phyloP scores from a whole-genome alignment of 2,113 vertebrate species.

The Vidua chalybeata region DNA sequence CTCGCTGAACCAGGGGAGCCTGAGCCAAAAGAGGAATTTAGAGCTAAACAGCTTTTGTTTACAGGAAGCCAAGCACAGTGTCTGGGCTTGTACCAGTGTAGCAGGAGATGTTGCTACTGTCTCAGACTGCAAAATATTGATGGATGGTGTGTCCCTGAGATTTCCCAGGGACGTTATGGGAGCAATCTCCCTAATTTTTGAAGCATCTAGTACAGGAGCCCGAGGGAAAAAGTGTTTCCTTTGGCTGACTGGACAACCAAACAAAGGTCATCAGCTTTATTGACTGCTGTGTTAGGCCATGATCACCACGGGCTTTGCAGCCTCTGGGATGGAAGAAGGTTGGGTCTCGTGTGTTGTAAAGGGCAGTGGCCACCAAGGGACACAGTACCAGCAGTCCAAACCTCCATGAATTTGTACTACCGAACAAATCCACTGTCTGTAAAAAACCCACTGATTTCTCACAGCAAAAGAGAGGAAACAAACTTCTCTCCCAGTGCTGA shows the following conservation, averaged over 20 bases:
- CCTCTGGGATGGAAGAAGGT: neutral
- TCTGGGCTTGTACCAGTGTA: constrained; percentile 60
- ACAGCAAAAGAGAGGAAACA: neutral
- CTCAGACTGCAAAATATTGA: constrained; percentile 29
- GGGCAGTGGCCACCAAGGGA: neutral
- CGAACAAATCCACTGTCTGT: neutral
- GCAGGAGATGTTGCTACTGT: constrained; percentile 57
- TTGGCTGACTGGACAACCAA: neutral
- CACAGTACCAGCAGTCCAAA: neutral
- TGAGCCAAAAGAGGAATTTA: constrained; percentile 37
- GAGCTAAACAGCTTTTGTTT: constrained; percentile 67
- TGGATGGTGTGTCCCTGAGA: constrained; percentile 34
- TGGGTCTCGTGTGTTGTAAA: neutral
- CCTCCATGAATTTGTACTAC: neutral
- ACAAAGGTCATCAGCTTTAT: constrained; percentile 20
- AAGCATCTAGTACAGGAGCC: neutral
- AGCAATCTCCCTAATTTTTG: neutral
- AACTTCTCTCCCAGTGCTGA: neutral
- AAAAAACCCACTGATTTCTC: neutral
- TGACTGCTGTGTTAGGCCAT: neutral
- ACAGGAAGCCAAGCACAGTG: constrained; percentile 46
- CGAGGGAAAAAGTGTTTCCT: neutral
- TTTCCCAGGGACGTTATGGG: neutral
- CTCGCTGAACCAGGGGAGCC: constrained; percentile 23
- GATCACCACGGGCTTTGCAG: neutral